phyloP scores from a whole-genome alignment of 2,888 invertebrate species.

The Melipona beecheii region DNA sequence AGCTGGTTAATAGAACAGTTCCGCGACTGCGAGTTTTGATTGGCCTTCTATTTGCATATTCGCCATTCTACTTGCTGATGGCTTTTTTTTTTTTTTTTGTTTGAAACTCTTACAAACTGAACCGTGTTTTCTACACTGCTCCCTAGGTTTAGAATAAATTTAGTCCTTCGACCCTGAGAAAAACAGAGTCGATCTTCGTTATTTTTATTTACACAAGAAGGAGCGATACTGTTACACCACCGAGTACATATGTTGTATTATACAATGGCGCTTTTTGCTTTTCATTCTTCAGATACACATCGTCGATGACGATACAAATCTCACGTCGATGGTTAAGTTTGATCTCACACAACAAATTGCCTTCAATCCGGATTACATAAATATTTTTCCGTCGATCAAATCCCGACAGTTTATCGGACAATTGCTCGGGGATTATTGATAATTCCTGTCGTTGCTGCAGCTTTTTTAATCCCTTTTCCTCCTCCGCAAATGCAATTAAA shows the following conservation, averaged over 20 bases:
- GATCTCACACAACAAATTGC: not conserved
- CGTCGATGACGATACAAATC: not conserved
- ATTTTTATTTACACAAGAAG: not conserved
- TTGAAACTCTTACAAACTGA: not conserved
- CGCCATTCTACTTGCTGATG: not conserved
- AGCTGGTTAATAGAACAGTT: slow-evolving; percentile 27
- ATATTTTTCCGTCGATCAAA: slow-evolving; percentile 8
- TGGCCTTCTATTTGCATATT: slow-evolving; percentile 27
- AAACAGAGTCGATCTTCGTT: not conserved
- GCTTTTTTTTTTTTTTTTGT: no score
- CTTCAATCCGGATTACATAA: slow-evolving; percentile 1
- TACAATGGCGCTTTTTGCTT: not conserved
- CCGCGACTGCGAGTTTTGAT: slow-evolving; percentile 31
- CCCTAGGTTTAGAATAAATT: not conserved
- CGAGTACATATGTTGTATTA: not conserved
- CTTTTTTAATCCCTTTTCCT: not conserved
- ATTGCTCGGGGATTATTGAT: not conserved
- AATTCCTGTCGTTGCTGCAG: not conserved
- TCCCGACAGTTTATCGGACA: slow-evolving; percentile 4
- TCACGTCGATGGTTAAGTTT: not conserved
- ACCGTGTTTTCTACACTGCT: not conserved
- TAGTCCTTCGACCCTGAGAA: no score
- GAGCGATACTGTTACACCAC: not conserved
- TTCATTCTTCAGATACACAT: not conserved
- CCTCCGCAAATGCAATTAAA: not conserved